Base-by-base conservation (phyloP, 2,113 vertebrate species). In the Sciurus niger region DNA sequence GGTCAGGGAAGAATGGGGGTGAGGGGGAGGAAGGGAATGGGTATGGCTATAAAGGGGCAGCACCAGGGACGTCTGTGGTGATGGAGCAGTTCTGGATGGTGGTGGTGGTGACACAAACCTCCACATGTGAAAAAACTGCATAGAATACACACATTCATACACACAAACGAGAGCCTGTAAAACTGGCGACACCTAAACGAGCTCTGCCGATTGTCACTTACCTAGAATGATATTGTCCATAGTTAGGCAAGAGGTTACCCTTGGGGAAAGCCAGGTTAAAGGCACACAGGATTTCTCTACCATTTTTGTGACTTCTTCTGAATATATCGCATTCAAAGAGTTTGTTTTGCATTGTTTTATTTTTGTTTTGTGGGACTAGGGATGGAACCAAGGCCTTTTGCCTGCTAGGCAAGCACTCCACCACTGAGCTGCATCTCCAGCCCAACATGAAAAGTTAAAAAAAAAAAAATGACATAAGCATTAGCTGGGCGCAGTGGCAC, bases 391-490 rank as follows among this genome's bases (percentile, higher is more conserved):
- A 30, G 4, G 28, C 30, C 13, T 34, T 32, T 4, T 67, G 65
- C 65, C 34, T 67, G 65, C 65, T 67, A 67, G 65, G 12, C 65
- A 67, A 67, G 30, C 4, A 32, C 65, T 67, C 30, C 6, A 67
- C 65, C 30, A 67, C 65, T 67, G 65, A 67, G 30, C 4, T 67
- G 28, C 30, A 67, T 67, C 65, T 32, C 32, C 14, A 68, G 67
- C 94, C 67, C 70, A 94, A 70, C 94, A 40, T 93, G 25, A 79
- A 87, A 48, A 32, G 6, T 76, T 79, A 48, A 48, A 48, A 48
- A 4, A 30, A 65, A 65, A 72, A 46, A 78, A 85, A 55, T 83
- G 51, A 79, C 40, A 30, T 28, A 78, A 90, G 58, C 22, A 55
- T 55, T 20, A 55, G 65, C 65, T 32, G 11, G 17, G 13, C 12